Conservation (phyloP, 2,113 vertebrate genomes). For the Heloderma charlesbogerti region DNA sequence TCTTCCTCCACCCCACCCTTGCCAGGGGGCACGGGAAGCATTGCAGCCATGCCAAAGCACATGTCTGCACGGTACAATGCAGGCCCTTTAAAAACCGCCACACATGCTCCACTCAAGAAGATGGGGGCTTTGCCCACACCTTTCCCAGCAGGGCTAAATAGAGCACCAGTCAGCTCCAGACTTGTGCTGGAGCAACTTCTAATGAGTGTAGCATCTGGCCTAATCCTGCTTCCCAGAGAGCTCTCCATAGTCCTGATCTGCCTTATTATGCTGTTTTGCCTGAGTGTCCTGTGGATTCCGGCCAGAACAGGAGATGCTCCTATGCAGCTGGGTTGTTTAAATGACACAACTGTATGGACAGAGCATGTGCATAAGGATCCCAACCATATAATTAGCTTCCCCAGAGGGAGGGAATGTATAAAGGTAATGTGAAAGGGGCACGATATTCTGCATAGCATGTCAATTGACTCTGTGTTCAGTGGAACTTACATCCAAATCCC, state of each 20-base stretch:
- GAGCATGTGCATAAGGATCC: neutral
- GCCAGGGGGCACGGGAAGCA: neutral
- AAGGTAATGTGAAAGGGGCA: neutral
- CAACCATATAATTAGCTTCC: neutral
- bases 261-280: neutral
- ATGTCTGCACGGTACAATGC: neutral
- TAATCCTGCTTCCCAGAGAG: neutral
- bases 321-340: neutral
- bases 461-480: neutral
- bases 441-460: neutral
- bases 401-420: neutral
- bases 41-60: neutral
- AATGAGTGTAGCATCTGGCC: neutral
- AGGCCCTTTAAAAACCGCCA: neutral
- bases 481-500: neutral
- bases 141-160: neutral
- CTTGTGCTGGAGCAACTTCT: neutral
- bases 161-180: neutral
- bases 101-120: too few relatives aligned
- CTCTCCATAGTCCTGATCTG: neutral
- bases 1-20: neutral
- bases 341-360: neutral
- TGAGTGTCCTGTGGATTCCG: neutral
- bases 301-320: neutral
- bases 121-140: neutral